A percentile compares a stretch with the other conserved stretches of the same genome.
phyloP scores from a whole-genome alignment of 2,113 vertebrate species.

The Theristicus caerulescens region DNA sequence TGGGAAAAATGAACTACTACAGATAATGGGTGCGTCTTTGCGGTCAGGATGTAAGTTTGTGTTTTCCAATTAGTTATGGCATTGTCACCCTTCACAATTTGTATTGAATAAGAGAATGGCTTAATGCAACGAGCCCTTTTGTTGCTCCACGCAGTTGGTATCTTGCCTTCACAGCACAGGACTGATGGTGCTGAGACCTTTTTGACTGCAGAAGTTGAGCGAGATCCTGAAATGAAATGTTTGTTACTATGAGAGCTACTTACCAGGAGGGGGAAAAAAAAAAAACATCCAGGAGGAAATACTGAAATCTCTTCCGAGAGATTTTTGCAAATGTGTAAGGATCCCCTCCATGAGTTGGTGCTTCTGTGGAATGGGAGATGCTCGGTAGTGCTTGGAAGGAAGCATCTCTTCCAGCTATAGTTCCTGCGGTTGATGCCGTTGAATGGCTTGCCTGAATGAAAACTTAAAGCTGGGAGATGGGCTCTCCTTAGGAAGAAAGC shows the following conservation, averaged over 20 bases:
- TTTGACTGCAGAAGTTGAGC: background rate
- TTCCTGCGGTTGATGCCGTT: rapidly evolving
- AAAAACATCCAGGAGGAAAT: background rate
- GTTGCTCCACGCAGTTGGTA: background rate
- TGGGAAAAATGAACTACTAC: background rate
- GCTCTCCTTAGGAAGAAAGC: background rate
- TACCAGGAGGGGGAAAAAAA: background rate
- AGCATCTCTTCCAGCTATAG: rapidly evolving
- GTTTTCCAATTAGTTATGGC: background rate
- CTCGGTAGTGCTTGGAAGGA: background rate
- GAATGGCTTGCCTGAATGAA: too few species aligned
- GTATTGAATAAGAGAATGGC: background rate
- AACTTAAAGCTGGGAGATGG: background rate
- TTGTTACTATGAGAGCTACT: background rate
- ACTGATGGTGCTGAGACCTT: background rate
- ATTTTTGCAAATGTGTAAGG: background rate
- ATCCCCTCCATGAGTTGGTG: background rate
- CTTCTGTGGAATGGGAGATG: background rate
- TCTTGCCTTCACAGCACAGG: background rate
- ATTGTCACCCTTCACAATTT: background rate
- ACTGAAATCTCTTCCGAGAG: background rate
- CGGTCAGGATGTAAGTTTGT: background rate
- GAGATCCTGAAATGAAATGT: background rate
- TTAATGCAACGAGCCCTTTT: background rate
- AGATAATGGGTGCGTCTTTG: background rate